Conservation (phyloP, 1,140 invertebrate species). For the Drosophila pectinifera region DNA sequence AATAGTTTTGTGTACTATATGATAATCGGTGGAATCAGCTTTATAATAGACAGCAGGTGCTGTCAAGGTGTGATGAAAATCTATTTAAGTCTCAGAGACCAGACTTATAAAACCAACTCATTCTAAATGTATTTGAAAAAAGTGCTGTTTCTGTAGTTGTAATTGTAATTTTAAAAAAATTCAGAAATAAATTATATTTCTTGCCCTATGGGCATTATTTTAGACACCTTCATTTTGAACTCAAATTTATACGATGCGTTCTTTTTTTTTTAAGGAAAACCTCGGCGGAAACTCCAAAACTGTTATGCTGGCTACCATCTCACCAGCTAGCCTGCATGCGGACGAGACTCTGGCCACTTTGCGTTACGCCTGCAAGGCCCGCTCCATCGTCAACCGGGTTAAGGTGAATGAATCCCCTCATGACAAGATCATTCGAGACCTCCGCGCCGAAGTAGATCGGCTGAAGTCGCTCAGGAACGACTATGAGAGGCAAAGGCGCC, state of each 20-base stretch:
- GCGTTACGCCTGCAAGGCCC: slow-evolving; percentile 94
- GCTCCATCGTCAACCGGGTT: slow-evolving; percentile 97
- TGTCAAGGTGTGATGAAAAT: too few relatives aligned
- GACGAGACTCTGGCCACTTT: slow-evolving; percentile 94
- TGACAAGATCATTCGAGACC: slow-evolving; percentile 92
- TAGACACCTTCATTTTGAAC: background rate
- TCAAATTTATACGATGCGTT: background rate
- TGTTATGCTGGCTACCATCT: slow-evolving; percentile 93
- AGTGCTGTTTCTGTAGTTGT: too few relatives aligned
- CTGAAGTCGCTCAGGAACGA: slow-evolving; percentile 87
- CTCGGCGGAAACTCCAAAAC: slow-evolving; percentile 97
- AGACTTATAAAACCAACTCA: too few relatives aligned
- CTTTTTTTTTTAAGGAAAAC: slow-evolving; percentile 88
- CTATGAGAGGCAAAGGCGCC: slow-evolving; percentile 85
- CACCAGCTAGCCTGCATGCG: slow-evolving; percentile 91
- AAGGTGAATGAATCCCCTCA: slow-evolving; percentile 96
- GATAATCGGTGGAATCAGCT: too few relatives aligned
- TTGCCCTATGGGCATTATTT: too few relatives aligned
- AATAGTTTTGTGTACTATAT: too few relatives aligned
- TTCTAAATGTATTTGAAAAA: too few relatives aligned
- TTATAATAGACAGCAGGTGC: too few relatives aligned
- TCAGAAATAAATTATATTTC: too few relatives aligned
- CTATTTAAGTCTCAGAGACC: too few relatives aligned
- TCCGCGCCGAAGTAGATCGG: slow-evolving; percentile 91
- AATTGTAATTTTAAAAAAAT: too few relatives aligned